Percentiles rank a stretch among this genome's conserved stretches.
These are phyloP conservation scores for Odontesthes bonariensis DNA, from an alignment of 2,113 vertebrate species.

Conservation along the genomic window DNA sequence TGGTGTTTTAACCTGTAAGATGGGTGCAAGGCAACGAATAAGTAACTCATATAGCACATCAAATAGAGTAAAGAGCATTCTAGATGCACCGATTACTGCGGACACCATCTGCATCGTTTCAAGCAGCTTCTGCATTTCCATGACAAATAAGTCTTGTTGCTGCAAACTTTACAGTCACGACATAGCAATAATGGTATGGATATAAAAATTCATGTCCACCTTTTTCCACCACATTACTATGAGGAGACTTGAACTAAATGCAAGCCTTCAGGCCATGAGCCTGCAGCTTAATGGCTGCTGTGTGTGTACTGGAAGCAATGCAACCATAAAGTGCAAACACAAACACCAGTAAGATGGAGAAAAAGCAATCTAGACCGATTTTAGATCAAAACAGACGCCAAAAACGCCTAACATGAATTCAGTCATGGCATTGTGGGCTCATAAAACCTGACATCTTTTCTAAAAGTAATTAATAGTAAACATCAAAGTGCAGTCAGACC, in stretches of 20 bases:
- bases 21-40: neutral
- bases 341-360: constrained; percentile 5
- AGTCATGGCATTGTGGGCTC: constrained; percentile 30
- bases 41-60: neutral
- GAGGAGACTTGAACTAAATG: constrained; percentile 1
- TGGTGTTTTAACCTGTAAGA: neutral
- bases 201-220: constrained; percentile 15
- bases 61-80: neutral
- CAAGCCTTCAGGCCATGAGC: constrained; percentile 14
- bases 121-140: constrained; percentile 10
- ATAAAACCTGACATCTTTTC: constrained; percentile 60
- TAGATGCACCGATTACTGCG: neutral
- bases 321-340: constrained; percentile 36
- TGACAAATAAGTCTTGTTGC: constrained; percentile 19
- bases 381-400: constrained; percentile 51
- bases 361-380: constrained; percentile 30
- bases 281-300: constrained; percentile 16
- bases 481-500: constrained; percentile 42
- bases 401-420: constrained; percentile 53
- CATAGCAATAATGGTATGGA: neutral
- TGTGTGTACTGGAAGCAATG: constrained; percentile 28
- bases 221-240: constrained; percentile 30
- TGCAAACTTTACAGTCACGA: constrained; percentile 4
- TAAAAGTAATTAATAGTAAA: constrained; percentile 56
- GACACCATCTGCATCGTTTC: constrained; percentile 4